phyloP scores from a whole-genome alignment of 2,113 vertebrate genomes.

The Callorhinus ursinus region DNA sequence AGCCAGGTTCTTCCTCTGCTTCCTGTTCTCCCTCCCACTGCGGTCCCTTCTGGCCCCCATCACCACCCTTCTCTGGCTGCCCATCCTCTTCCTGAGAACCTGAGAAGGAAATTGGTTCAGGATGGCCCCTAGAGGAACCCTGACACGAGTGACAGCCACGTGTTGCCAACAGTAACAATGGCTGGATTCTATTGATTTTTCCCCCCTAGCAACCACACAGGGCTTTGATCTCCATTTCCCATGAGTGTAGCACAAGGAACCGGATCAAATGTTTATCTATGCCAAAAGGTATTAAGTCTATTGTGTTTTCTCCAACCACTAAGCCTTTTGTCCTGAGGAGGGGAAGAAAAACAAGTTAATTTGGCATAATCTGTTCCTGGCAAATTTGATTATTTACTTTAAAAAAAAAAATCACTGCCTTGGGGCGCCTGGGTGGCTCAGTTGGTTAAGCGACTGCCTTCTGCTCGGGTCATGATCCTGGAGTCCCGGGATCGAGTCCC shows the following conservation, averaged over 20 bases:
- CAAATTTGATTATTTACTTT: constrained; percentile 9
- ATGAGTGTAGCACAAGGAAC: not conserved
- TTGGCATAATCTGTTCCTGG: constrained; percentile 30
- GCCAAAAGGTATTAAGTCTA: constrained; percentile 42
- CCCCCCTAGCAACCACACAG: not conserved
- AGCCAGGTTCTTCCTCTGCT: rapidly evolving
- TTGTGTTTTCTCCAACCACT: constrained; percentile 64
- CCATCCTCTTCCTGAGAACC: not conserved
- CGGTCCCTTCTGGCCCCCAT: too few species aligned
- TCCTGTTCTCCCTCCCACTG: not conserved
- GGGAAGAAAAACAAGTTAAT: constrained; percentile 33
- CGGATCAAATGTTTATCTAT: constrained; percentile 34
- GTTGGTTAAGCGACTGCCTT: too few species aligned
- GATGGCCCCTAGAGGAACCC: not conserved
- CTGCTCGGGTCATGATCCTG: too few species aligned
- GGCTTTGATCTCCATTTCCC: constrained; percentile 39
- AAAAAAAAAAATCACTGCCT: not conserved
- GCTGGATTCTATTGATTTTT: not conserved
- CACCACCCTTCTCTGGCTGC: not conserved
- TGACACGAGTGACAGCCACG: not conserved
- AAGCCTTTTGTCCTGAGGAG: constrained; percentile 53
- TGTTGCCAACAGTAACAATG: rapidly evolving
- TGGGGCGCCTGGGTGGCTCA: not conserved
- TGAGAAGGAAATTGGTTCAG: not conserved
- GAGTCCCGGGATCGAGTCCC: too few species aligned